Percentiles rank a stretch among this genome's conserved stretches.
Evolutionary conservation across 2,888 invertebrate species (phyloP).

Genomic region (Polydesmus complanatus): DNA sequence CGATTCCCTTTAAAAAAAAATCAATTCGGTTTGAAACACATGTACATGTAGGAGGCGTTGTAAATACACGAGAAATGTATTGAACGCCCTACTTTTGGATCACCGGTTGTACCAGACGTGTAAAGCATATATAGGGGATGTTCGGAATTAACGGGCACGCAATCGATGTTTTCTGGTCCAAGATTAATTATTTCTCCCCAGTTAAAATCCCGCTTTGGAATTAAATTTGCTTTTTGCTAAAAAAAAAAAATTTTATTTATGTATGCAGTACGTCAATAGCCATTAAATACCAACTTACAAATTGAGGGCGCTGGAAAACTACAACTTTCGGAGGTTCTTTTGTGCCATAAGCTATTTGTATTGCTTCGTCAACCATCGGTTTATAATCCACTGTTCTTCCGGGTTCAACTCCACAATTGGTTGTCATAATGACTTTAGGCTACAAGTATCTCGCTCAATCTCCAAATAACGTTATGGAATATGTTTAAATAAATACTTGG

Average conservation of each 20-base stretch:
- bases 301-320: not conserved
- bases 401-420: not conserved
- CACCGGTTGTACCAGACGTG: slow-evolving; percentile 50
- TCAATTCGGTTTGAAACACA: not conserved
- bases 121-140: slow-evolving; percentile 84
- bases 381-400: not conserved
- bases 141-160: slow-evolving; percentile 73
- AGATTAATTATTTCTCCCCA: not conserved
- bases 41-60: too few species aligned
- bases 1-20: slow-evolving; percentile 52
- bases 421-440: slow-evolving; percentile 3
- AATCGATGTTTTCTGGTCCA: slow-evolving; percentile 36
- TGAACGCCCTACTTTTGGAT: slow-evolving; percentile 66
- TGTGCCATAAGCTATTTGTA: not conserved
- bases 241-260: slow-evolving; percentile 9
- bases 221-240: slow-evolving; percentile 38
- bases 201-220: not conserved
- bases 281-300: not conserved
- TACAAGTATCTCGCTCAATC: not conserved
- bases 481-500: slow-evolving; percentile 24
- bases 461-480: not conserved
- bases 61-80: too few species aligned
- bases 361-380: not conserved
- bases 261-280: too few species aligned
- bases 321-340: not conserved